A percentile compares a stretch with the other conserved stretches of the same genome.
Evolutionary conservation across 2,797 vertebrate genomes (phyloP).

Genomic region (Acropternis orthonyx): DNA sequence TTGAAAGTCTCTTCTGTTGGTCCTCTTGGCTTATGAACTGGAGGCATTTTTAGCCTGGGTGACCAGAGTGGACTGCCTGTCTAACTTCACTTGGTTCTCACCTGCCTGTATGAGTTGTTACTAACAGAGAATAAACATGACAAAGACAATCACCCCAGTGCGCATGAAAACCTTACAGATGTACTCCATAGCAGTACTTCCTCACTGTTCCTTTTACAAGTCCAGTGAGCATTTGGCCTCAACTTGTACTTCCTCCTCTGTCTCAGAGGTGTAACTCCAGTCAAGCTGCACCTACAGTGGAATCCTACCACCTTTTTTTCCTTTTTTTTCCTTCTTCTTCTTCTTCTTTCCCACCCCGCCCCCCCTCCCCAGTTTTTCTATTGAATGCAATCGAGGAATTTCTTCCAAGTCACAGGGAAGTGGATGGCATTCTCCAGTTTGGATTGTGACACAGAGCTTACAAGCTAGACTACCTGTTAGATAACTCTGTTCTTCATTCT

Average conservation of each 20-base stretch:
- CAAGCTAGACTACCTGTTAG: not conserved
- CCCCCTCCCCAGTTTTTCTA: fast-evolving
- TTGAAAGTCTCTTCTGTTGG: not conserved
- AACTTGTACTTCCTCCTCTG: not conserved
- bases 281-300: not conserved
- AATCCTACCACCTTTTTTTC: not conserved
- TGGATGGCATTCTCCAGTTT: not conserved
- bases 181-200: not conserved
- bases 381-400: not conserved
- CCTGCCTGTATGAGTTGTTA: not conserved
- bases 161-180: not conserved
- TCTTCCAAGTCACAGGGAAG: not conserved
- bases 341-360: no score
- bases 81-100: not conserved
- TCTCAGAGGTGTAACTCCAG: not conserved
- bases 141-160: not conserved
- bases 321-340: not conserved
- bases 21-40: not conserved
- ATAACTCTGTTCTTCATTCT: not conserved
- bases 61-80: not conserved
- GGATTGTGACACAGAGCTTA: not conserved
- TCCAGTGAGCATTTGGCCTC: fast-evolving
- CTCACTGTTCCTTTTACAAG: not conserved
- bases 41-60: not conserved
- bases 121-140: not conserved